A percentile compares a stretch with the other conserved stretches of the same genome.
phyloP scores from a whole-genome alignment of 2,113 vertebrate species.

The Tetrao urogallus region DNA sequence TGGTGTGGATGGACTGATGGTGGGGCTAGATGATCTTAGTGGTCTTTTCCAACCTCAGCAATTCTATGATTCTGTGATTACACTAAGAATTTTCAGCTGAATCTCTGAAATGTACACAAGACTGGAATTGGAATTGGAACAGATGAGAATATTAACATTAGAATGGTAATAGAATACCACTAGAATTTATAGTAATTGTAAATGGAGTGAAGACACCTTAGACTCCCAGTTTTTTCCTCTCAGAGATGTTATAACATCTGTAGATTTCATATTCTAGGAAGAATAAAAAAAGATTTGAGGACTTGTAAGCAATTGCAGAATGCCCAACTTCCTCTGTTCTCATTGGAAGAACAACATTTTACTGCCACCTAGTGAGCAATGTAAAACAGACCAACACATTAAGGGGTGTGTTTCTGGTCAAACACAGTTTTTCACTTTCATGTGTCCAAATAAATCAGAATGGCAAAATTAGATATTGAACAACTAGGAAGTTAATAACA shows the following conservation, averaged over 20 bases:
- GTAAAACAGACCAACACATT: background rate
- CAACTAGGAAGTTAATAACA: background rate
- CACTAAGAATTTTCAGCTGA: background rate
- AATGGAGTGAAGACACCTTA: background rate
- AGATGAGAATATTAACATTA: background rate
- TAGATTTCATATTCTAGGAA: background rate
- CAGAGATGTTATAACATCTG: background rate
- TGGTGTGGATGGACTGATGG: too few species aligned
- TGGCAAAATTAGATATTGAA: background rate
- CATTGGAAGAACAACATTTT: background rate
- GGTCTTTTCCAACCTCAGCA: too few species aligned
- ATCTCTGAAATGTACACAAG: background rate
- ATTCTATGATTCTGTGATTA: background rate
- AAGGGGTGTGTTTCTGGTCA: background rate
- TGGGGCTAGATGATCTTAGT: too few species aligned
- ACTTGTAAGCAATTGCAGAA: background rate
- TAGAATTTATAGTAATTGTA: background rate
- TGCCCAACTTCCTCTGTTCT: rapidly evolving
- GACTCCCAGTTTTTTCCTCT: background rate
- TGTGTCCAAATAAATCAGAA: background rate
- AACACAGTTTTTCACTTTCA: background rate
- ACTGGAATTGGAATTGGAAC: background rate
- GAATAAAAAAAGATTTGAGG: background rate
- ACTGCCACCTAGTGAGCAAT: constrained; percentile 65
- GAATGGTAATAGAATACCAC: background rate